Conservation (phyloP, 2,113 vertebrate genomes). For the Gadus macrocephalus region DNA sequence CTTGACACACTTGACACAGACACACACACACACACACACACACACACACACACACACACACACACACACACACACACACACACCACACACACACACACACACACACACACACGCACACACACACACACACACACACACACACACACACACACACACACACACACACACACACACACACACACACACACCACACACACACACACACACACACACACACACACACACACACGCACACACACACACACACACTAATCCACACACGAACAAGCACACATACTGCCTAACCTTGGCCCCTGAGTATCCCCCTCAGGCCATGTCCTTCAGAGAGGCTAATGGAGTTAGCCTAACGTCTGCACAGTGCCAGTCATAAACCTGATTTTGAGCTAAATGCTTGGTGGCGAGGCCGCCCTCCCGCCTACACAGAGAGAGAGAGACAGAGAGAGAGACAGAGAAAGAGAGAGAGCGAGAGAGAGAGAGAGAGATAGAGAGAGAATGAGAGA, state of each 20-base stretch:
- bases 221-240: slow-evolving; percentile 14
- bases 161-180: slow-evolving; percentile 1
- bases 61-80: too few relatives aligned
- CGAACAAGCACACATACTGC: slow-evolving; percentile 1
- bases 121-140: neutral
- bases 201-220: neutral
- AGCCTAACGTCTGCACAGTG: slow-evolving; percentile 72
- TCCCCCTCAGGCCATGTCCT: slow-evolving; percentile 65
- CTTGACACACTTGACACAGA: neutral
- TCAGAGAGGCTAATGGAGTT: slow-evolving; percentile 71
- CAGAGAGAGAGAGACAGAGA: slow-evolving; percentile 37
- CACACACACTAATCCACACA: slow-evolving; percentile 11
- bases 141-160: slow-evolving; percentile 10
- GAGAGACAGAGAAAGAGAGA: too few relatives aligned
- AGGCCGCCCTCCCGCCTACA: slow-evolving; percentile 64
- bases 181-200: slow-evolving; percentile 9
- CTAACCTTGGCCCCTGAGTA: slow-evolving; percentile 57
- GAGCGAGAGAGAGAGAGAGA: too few relatives aligned
- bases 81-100: neutral
- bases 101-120: slow-evolving; percentile 13
- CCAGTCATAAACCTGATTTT: slow-evolving; percentile 77
- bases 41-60: neutral
- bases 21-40: slow-evolving; percentile 14
- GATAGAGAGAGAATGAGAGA: too few relatives aligned
- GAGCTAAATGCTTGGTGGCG: slow-evolving; percentile 71